Percentiles rank a stretch among this genome's conserved stretches.
These are phyloP conservation scores for Limnephilus auricula DNA, from an alignment of 2,888 invertebrate species.

Conservation along the genomic window DNA sequence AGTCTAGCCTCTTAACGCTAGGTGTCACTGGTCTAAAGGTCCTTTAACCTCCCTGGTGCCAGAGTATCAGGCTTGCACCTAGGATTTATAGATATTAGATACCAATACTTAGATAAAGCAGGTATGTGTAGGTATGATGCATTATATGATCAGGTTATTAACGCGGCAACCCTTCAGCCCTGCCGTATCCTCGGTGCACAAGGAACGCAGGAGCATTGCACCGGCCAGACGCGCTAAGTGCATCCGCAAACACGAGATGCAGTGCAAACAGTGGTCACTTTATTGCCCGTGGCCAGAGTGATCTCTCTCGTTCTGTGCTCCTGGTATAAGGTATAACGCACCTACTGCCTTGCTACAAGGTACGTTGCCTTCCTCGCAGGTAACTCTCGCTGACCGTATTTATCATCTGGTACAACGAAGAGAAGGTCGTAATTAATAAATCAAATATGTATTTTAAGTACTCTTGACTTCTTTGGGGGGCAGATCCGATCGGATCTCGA, in stretches of 20 bases:
- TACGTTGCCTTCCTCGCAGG: neutral
- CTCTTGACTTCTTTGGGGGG: constrained; percentile 2
- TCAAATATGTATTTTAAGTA: constrained; percentile 39
- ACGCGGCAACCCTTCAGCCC: constrained; percentile 17
- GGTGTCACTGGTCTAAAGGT: too few species aligned
- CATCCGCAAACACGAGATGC: constrained; percentile 57
- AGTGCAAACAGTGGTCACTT: constrained; percentile 47
- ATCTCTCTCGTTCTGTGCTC: neutral
- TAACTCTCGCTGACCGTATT: neutral
- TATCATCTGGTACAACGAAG: neutral
- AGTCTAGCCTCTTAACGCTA: too few species aligned
- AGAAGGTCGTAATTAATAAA: constrained; percentile 40
- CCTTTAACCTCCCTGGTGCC: too few species aligned
- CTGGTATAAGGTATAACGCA: neutral
- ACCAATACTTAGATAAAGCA: too few species aligned
- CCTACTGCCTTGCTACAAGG: neutral
- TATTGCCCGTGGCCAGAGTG: neutral
- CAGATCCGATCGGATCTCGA: neutral
- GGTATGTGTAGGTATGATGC: neutral
- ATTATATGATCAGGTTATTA: neutral
- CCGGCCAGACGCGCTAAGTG: constrained; percentile 59
- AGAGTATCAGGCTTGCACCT: too few species aligned
- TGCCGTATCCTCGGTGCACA: constrained; percentile 35
- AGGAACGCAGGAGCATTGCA: constrained; percentile 56
- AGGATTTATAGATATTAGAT: too few species aligned